Base-by-base conservation (phyloP, 2,888 invertebrate species). In the Philaethria dido region DNA sequence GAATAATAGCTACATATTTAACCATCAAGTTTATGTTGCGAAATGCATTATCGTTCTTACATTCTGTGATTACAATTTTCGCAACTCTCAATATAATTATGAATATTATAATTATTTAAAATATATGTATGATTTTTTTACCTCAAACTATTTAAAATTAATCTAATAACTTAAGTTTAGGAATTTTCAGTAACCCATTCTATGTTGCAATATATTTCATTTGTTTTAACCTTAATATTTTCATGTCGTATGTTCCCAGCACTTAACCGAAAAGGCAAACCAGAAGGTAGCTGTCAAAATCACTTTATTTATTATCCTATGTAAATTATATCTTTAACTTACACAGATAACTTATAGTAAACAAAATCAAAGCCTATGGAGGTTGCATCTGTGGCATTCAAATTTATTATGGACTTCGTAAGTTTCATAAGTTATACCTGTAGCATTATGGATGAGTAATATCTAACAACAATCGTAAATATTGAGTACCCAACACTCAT, bases 381-480 rank as follows among this genome's bases (percentile, higher is more conserved):
- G 50, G 48, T 52, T 64, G 44, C 57, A 64, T 62, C 45, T 48
- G 36, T 62, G 48, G 62, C 44, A 55, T 47, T 64, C 62, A 64
- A 62, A 72, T 71, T 71, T 69, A 72, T 71, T 54, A 63, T 65
- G 48, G 60, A 45, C 55, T 45, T 71, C 67, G 64, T 69, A 71
- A 71, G 64, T 69, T 65, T 67, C 66, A 64, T 69, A 59, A 70
- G 55, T 47, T 66, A 67, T 64, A 69, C 61, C 55, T 67, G 45
- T 42, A 69, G 64, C 57, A 64, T 66, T 66, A 68, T 66, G 62
- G 62, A 54, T 71, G 69, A 70, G 67, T 72, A 67, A 72, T 69
- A 54, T 68, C 63, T 65, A 63, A 69, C 67, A 66, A 62, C 54
- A 45, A 45, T 18, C 69, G 57, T 72, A 72, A 72, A 72, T 71